phyloP scores from a whole-genome alignment of 2,113 vertebrate genomes.

The Muntiacus muntjak region DNA sequence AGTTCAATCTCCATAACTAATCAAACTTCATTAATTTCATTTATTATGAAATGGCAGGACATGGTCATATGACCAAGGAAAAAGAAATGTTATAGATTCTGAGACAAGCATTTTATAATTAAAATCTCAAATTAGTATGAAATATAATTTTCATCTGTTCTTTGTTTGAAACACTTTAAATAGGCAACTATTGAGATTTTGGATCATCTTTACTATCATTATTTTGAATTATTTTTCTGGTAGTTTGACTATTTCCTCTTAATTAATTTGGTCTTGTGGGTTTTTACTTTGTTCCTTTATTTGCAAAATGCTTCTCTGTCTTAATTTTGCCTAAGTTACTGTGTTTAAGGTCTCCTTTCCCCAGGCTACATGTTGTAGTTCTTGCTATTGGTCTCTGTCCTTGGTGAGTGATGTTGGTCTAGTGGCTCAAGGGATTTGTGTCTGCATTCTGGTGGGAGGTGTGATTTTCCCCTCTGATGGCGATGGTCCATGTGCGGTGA shows the following conservation, averaged over 20 bases:
- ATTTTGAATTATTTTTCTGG: background rate
- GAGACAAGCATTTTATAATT: background rate
- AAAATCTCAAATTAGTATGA: background rate
- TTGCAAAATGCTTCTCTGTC: background rate
- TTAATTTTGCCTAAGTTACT: background rate
- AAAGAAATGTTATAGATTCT: background rate
- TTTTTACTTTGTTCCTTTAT: background rate
- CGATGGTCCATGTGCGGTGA: background rate
- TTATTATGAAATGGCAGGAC: background rate
- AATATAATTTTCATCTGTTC: background rate
- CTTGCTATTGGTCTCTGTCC: background rate
- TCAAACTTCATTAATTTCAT: background rate
- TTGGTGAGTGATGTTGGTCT: background rate
- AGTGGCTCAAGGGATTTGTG: background rate
- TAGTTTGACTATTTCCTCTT: background rate
- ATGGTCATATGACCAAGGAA: background rate
- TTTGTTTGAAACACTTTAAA: background rate
- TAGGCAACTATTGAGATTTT: background rate
- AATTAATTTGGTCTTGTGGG: background rate
- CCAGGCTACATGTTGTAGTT: background rate
- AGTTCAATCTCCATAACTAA: background rate
- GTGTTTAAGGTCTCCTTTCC: background rate
- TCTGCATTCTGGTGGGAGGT: background rate
- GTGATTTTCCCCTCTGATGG: background rate
- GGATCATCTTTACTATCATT: background rate